Evolutionary conservation across 2,113 vertebrate genomes (phyloP), one percentile per base, ranked within the genome.

Genomic region (Ammospiza nelsoni): DNA sequence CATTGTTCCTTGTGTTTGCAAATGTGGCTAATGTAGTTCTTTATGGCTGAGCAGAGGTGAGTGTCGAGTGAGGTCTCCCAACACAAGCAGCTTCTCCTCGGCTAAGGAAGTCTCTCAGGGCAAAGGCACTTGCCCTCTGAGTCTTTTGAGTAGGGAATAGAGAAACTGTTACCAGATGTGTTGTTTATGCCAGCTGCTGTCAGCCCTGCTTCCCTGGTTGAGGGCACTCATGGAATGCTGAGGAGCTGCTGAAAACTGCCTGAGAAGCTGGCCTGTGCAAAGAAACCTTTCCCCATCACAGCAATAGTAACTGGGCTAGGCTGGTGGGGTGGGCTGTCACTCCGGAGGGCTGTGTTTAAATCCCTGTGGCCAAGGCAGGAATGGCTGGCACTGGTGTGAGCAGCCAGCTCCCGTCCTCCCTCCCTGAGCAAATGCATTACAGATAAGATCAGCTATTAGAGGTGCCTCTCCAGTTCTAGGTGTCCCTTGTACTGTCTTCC

Each of bases 1-100:
- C 82, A 85, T 76, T 96, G 87, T 95, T 95, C 62, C 89, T 79
- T 82, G 75, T 71, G 78, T 95, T 92, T 94, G 82, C 67, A 58
- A 88, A 71, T 90, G 67, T 91, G 78, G 46, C 75, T 94, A 59
- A 90, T 59, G 63, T 58, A 87, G 87, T 44, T 94, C 91, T 76
- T 75, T 74, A 62, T 88, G 91, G 46, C 77, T 95, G 76, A 93
- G 68, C 69, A 89, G 89, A 89, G 75, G 91, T 93, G 90, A 93
- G 83, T 95, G 94, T 75, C 0, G 35, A 86, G 58, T 86, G 86
- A 94, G 66, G 89, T 88, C 71, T 95, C 68, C 58, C 54, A 86
- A 81, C 46, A 52, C 41, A n/a, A 65, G 46, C 84, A 68, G 58
- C 79, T 94, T 92, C 89, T 78, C 54, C 15, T 88, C 49, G 57